Base-by-base conservation (phyloP, 2,113 vertebrate species). In the Nothobranchius furzeri region DNA sequence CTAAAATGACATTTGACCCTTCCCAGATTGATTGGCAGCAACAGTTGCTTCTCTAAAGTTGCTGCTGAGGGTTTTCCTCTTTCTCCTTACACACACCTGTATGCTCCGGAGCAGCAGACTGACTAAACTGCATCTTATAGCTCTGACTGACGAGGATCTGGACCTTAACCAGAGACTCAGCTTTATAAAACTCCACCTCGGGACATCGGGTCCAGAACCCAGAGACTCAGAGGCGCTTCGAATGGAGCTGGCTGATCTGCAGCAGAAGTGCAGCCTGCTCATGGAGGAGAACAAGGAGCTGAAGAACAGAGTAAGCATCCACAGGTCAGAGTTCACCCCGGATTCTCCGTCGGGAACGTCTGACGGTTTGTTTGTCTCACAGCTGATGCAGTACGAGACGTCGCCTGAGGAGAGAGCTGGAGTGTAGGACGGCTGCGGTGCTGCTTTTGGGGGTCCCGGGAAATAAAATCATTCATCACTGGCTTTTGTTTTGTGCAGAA, bases 101-200 rank as follows among this genome's bases (percentile, higher is more conserved):
- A 40, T 40, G 37, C 37, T 7, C 37, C 37, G 7, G 37, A 40
- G 37, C 37, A 40, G 37, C 37, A 40, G 9, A 40, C 6, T 30
- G 30, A 30, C 30, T 30, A 30, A 3, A 30, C 30, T 30, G 30
- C 37, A 7, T 2, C 9, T 40, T 40, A 40, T 9, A 40, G 37
- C 37, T 40, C 37, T 5, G 6, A 8, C 6, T 40, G 37, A 40
- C 1, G 37, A 40, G 3, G 37, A 40, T 9, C 35, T 2, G 15
- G 94, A 92, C 94, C 91, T 71, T 84, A 62, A 86, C 85, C 15
- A 6, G 15, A 0, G 0, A 2, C 52, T 9, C 90, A 98, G 98
- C 71, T 99, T 97, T 87, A 90, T 99, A 89, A 99, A 96, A 89
- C 94, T 95, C 76, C 95, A 97, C 67, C 92, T 99, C 69, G 94